Evolutionary conservation across 2,797 vertebrate genomes (phyloP).

Genomic region (Scleropages formosus): DNA sequence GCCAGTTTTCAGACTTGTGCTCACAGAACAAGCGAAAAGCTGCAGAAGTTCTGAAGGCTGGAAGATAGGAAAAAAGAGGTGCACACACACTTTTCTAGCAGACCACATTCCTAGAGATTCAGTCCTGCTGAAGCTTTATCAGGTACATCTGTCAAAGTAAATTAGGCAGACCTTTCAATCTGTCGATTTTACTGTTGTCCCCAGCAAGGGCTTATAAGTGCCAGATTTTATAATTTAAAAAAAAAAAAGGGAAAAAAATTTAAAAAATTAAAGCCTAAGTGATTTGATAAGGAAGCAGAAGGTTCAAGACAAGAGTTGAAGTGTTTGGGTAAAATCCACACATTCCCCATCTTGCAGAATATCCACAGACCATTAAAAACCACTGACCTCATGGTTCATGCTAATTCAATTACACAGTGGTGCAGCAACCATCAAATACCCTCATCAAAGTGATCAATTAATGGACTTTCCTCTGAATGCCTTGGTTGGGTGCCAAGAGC

Average conservation of each 20-base stretch:
- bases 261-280: background rate
- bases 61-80: background rate
- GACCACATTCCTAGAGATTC: background rate
- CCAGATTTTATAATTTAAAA: background rate
- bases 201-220: background rate
- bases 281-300: background rate
- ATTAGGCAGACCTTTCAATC: background rate
- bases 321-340: background rate
- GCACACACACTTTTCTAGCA: too few relatives aligned
- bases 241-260: too few relatives aligned
- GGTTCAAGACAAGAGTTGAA: slow-evolving; percentile 11
- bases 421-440: background rate
- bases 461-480: slow-evolving; percentile 21
- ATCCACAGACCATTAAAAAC: slow-evolving; percentile 6
- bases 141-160: background rate
- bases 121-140: background rate
- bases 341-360: background rate
- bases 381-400: slow-evolving; percentile 6
- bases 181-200: background rate
- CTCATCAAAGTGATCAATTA: background rate
- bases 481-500: background rate
- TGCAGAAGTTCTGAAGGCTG: background rate
- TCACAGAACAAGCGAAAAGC: too few relatives aligned
- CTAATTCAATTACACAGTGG: slow-evolving; percentile 7
- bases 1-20: too few relatives aligned